A percentile compares a stretch with the other conserved stretches of the same genome.
These are phyloP conservation scores for Peromyscus eremicus DNA, from an alignment of 2,797 vertebrate species.

Conservation along the genomic window DNA sequence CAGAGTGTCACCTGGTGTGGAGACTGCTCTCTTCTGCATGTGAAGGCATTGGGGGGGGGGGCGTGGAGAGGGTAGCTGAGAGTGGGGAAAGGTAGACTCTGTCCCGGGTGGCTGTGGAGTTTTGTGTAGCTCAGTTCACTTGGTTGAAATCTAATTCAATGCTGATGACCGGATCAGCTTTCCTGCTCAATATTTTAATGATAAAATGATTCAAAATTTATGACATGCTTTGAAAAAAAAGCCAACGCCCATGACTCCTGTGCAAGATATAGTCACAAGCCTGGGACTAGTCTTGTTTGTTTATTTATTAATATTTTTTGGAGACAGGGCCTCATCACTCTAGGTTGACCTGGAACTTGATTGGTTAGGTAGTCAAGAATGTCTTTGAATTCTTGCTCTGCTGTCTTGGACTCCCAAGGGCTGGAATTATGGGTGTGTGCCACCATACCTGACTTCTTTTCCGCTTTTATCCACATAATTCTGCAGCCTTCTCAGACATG, in stretches of 20 bases:
- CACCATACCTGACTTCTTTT: not conserved
- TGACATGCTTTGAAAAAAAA: not conserved
- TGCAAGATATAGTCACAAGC: not conserved
- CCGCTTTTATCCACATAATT: slow-evolving; percentile 33
- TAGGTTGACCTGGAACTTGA: not conserved
- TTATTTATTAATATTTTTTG: not conserved
- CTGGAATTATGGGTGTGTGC: not conserved
- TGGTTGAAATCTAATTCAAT: not conserved
- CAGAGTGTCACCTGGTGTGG: not conserved
- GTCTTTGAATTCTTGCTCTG: not conserved
- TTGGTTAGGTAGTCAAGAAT: not conserved
- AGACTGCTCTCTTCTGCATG: not conserved
- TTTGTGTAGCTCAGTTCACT: not conserved
- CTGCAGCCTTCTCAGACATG: not conserved
- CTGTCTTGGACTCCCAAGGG: not conserved
- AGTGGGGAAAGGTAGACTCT: not conserved
- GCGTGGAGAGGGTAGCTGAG: not conserved
- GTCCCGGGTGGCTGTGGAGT: not conserved
- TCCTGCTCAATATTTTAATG: not conserved
- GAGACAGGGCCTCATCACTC: not conserved
- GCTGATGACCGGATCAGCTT: not conserved
- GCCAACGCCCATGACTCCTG: not conserved
- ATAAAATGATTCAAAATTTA: slow-evolving; percentile 41
- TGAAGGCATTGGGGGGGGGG: not conserved
- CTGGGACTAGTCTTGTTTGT: not conserved